Percentiles rank a stretch among this genome's conserved stretches.
phyloP scores from a whole-genome alignment of 2,888 invertebrate genomes.

The Sepioteuthis lessoniana region DNA sequence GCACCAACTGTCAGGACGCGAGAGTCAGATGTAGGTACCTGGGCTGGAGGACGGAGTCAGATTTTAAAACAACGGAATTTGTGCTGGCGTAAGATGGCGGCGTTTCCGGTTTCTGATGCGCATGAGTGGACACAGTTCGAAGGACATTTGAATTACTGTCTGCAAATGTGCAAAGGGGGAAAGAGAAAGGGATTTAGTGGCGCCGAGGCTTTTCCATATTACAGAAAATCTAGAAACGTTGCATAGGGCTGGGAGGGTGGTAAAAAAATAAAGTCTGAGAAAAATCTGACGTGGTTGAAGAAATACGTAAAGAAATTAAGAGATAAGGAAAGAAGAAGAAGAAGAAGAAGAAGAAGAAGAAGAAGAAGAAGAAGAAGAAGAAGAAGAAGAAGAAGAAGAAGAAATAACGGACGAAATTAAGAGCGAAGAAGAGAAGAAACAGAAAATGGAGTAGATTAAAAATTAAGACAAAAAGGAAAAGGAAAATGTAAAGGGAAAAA shows the following conservation, averaged over 20 bases:
- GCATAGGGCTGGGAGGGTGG: neutral
- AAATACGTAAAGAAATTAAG: too few relatives aligned
- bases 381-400: too few relatives aligned
- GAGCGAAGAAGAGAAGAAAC: too few relatives aligned
- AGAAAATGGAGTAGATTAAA: too few relatives aligned
- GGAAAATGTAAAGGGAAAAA: too few relatives aligned
- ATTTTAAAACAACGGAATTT: neutral
- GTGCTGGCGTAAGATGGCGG: neutral
- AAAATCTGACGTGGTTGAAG: too few relatives aligned
- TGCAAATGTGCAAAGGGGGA: neutral
- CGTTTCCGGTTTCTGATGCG: neutral
- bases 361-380: too few relatives aligned
- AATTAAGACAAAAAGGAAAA: too few relatives aligned
- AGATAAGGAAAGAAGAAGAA: too few relatives aligned
- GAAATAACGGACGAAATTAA: too few relatives aligned
- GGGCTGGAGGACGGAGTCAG: neutral
- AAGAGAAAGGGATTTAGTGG: constrained; percentile 14
- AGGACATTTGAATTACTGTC: constrained; percentile 23
- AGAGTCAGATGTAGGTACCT: neutral
- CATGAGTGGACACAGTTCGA: constrained; percentile 33
- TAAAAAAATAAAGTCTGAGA: too few relatives aligned
- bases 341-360: too few relatives aligned
- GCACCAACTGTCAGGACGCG: neutral
- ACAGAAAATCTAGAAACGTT: neutral
- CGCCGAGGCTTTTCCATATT: neutral